Conservation (phyloP, 2,888 invertebrate genomes). For the Sinodicranocentrus sp. region DNA sequence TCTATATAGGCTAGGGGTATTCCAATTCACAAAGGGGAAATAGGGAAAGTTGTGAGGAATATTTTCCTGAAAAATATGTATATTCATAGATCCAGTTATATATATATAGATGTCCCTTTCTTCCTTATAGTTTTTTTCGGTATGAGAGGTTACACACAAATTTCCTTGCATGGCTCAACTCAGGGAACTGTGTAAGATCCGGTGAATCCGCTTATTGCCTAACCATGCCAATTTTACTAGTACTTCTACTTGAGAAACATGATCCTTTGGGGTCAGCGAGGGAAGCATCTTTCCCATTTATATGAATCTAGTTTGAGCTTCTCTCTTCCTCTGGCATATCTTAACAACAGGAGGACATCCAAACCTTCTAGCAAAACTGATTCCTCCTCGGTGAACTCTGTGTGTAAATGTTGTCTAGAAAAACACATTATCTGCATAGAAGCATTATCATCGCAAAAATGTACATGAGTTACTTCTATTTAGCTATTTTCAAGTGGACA, state of each 20-base stretch:
- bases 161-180: conserved; percentile 54
- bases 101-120: not conserved
- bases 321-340: conserved; percentile 26
- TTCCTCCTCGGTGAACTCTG: not conserved
- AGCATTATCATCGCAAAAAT: too few relatives aligned
- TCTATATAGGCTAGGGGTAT: not conserved
- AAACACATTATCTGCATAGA: conserved; percentile 48
- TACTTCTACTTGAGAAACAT: conserved; percentile 52
- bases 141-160: conserved; percentile 46
- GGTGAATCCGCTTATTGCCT: conserved; percentile 60
- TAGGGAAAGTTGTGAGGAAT: not conserved
- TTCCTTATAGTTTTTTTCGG: too few relatives aligned
- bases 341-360: conserved; percentile 40
- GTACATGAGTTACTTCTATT: too few relatives aligned
- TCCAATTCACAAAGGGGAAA: too few relatives aligned
- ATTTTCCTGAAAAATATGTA: not conserved
- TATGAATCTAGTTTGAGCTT: conserved; percentile 53
- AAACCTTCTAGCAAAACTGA: conserved; percentile 7
- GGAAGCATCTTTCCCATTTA: conserved; percentile 55
- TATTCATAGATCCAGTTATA: not conserved
- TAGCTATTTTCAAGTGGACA: too few relatives aligned
- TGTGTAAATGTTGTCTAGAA: not conserved
- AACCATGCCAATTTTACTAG: conserved; percentile 61
- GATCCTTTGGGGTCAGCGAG: conserved; percentile 65
- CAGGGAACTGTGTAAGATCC: conserved; percentile 42